phyloP scores from a whole-genome alignment of 2,113 vertebrate genomes.

The Cichladusa arquata region DNA sequence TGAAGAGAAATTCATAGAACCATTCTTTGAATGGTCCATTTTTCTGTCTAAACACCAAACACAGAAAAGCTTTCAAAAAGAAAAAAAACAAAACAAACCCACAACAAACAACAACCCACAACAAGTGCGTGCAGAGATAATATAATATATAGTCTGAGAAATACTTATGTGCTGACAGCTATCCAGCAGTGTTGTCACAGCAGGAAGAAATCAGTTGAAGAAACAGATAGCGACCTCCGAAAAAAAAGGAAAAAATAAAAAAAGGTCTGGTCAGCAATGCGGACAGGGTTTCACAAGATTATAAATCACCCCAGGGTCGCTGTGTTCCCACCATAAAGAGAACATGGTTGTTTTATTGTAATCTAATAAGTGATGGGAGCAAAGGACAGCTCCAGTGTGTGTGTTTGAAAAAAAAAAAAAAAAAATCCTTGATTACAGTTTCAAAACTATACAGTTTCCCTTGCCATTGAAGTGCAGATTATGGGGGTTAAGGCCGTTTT shows the following conservation, averaged over 20 bases:
- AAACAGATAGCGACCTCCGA: slow-evolving; percentile 85
- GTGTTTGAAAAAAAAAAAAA: slow-evolving; percentile 83
- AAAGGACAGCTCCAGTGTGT: slow-evolving; percentile 85
- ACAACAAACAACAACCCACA: slow-evolving; percentile 2
- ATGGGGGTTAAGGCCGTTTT: slow-evolving; percentile 82
- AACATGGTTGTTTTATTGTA: slow-evolving; percentile 82
- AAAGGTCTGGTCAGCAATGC: slow-evolving; percentile 83
- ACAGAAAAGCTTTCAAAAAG: slow-evolving; percentile 72
- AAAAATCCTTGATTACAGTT: slow-evolving; percentile 84
- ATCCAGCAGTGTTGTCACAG: slow-evolving; percentile 93
- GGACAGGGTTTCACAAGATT: slow-evolving; percentile 91
- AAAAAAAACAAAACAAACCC: background rate
- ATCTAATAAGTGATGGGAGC: slow-evolving; percentile 90
- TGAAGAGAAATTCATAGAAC: slow-evolving; percentile 76
- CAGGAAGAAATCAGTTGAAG: slow-evolving; percentile 95
- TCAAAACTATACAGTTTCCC: slow-evolving; percentile 83
- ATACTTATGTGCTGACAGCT: slow-evolving; percentile 88
- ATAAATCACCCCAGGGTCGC: slow-evolving; percentile 90
- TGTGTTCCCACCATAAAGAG: slow-evolving; percentile 88
- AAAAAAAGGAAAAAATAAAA: slow-evolving; percentile 7
- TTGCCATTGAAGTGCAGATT: slow-evolving; percentile 84
- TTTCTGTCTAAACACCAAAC: slow-evolving; percentile 72
- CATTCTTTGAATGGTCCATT: slow-evolving; percentile 61
- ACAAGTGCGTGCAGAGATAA: slow-evolving; percentile 78
- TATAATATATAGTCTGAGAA: slow-evolving; percentile 75